phyloP scores from a whole-genome alignment of 1,140 invertebrate species.

The Cotesia vestalis region DNA sequence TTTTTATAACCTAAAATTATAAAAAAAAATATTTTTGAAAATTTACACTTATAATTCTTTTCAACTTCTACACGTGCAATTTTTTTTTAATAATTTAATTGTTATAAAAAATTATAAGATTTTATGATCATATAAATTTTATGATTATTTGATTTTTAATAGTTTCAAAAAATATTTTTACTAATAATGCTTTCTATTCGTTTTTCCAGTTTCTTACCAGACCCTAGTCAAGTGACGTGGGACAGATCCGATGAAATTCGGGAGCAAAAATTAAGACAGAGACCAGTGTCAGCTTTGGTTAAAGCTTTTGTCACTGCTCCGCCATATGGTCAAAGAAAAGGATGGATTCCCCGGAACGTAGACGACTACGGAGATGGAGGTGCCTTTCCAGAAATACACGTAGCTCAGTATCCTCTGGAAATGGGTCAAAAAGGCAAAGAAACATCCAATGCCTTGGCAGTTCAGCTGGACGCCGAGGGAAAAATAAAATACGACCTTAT shows the following conservation, averaged over 20 bases:
- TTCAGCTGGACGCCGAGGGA: slow-evolving; percentile 91
- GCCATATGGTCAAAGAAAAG: slow-evolving; percentile 94
- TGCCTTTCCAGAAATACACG: slow-evolving; percentile 97
- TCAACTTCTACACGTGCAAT: too few relatives aligned
- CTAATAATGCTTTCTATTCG: slow-evolving; percentile 27
- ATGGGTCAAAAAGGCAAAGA: slow-evolving; percentile 82
- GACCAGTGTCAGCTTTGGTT: slow-evolving; percentile 77
- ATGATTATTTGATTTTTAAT: too few relatives aligned
- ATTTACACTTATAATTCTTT: too few relatives aligned
- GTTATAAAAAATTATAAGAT: too few relatives aligned
- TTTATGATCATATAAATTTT: too few relatives aligned
- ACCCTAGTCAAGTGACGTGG: slow-evolving; percentile 84
- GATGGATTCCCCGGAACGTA: slow-evolving; percentile 89
- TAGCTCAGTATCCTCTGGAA: slow-evolving; percentile 95
- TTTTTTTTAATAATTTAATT: too few relatives aligned
- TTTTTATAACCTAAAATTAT: too few relatives aligned
- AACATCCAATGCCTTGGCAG: slow-evolving; percentile 89
- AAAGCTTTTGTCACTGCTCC: slow-evolving; percentile 87
- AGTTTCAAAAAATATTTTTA: too few relatives aligned
- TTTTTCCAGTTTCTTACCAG: slow-evolving; percentile 77
- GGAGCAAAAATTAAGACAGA: slow-evolving; percentile 69
- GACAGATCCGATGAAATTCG: slow-evolving; percentile 86
- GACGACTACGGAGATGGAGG: slow-evolving; percentile 96
- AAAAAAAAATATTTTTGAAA: too few relatives aligned
- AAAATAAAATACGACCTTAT: slow-evolving; percentile 98